Evolutionary conservation across 2,113 vertebrate genomes (phyloP), one percentile per base, ranked within the genome.

Genomic region (Lycocorax pyrrhopterus): DNA sequence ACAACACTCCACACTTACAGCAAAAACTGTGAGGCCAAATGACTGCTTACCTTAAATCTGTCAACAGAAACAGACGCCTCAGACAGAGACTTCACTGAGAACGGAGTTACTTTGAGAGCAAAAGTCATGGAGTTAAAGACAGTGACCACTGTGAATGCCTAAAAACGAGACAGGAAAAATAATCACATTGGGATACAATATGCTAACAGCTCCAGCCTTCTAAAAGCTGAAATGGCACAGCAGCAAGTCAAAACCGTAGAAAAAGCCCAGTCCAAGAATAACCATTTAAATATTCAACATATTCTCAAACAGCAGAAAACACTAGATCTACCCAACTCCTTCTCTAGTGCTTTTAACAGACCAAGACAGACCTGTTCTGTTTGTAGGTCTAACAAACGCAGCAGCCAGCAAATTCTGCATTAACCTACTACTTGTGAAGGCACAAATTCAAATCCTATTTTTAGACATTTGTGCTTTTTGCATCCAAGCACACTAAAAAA

Each of bases 41-140:
- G 63, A 59, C 19, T 43, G 90, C 97, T 98, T 94, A 99, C 99
- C 98, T 99, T 99, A 95, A 99, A 99, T 92, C 99, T 98, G 81
- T 99, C 99, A 83, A 98, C 96, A 35, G 99, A 98, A 52, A 99
- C 99, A 1, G 99, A 98, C 16, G 98, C 99, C 91, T 99, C 99
- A 7, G 99, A 99, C 10, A 99, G 97, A 53, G 99, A 99, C 94
- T 99, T 99, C 88, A 99, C 99, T 22, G 99, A 99, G 90, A 99
- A 99, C 0, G 99, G 99, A 6, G 99, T 99, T 83, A 99, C 99
- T 98, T 99, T 99, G 79, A 99, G 97, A 84, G 99, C 99, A 97
- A 99, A 99, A 75, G 99, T 99, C 99, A 99, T 99, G 62, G 99
- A 98, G 87, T 99, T 99, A 94, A 99, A 99, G 80, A 99, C 98